Percentiles rank a stretch among this genome's conserved stretches.
phyloP scores from a whole-genome alignment of 2,888 invertebrate species.

The Drosophila greeni region DNA sequence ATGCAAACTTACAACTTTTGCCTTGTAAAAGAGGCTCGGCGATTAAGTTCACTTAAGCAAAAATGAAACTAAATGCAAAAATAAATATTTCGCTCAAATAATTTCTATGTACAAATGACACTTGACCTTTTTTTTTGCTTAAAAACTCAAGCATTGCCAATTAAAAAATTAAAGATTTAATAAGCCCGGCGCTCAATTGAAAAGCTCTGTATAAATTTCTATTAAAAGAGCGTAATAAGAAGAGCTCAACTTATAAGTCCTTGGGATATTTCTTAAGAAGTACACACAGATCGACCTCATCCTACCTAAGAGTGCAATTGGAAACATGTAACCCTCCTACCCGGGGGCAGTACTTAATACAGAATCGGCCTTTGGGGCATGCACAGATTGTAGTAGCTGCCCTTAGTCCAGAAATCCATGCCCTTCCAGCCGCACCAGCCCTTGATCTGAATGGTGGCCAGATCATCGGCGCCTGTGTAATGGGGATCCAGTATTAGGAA shows the following conservation, averaged over 20 bases:
- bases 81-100: slow-evolving; percentile 8
- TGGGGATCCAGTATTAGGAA: slow-evolving; percentile 99
- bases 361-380: slow-evolving; percentile 84
- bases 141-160: neutral
- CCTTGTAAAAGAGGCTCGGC: neutral
- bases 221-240: neutral
- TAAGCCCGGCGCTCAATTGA: neutral
- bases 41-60: neutral
- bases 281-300: neutral
- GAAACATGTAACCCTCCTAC: slow-evolving; percentile 1
- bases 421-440: slow-evolving; percentile 99
- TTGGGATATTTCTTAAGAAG: neutral
- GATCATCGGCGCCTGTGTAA: slow-evolving; percentile 93
- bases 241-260: neutral
- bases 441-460: slow-evolving; percentile 86
- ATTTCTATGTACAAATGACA: slow-evolving; percentile 5
- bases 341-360: slow-evolving; percentile 59
- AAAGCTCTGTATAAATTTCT: neutral
- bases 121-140: neutral
- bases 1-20: neutral
- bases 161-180: neutral
- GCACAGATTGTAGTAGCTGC: slow-evolving; percentile 97
- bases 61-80: slow-evolving; percentile 1
- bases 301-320: slow-evolving; percentile 40
- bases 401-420: slow-evolving; percentile 95